Evolutionary conservation across 2,113 vertebrate species (phyloP).

Genomic region (Eretmochelys imbricata): DNA sequence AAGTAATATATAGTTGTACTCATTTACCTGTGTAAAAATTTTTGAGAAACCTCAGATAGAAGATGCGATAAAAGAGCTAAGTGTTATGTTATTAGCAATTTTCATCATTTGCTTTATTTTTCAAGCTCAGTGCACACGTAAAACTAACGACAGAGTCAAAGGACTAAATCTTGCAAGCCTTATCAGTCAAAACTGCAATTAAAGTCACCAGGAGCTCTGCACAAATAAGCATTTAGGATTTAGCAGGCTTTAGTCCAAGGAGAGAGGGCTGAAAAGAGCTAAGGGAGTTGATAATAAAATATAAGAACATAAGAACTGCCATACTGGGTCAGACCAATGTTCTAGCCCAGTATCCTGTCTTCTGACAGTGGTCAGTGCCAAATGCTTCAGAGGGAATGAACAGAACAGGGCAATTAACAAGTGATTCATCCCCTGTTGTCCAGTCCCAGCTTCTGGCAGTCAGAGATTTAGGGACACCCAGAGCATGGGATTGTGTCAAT

Average conservation of each 20-base stretch:
- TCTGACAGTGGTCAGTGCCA: too few species aligned
- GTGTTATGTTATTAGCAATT: not conserved
- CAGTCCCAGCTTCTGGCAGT: too few species aligned
- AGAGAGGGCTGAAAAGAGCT: not conserved
- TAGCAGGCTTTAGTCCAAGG: not conserved
- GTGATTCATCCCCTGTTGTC: too few species aligned
- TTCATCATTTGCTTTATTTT: not conserved
- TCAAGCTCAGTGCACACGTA: slow-evolving; percentile 10
- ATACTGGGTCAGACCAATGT: too few species aligned
- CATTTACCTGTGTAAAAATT: not conserved
- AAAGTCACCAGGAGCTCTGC: slow-evolving; percentile 9
- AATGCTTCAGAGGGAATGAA: too few species aligned
- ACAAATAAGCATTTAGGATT: not conserved
- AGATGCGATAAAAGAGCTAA: not conserved
- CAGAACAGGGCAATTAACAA: too few species aligned
- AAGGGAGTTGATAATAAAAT: not conserved
- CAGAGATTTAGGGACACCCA: too few species aligned
- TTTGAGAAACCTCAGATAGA: not conserved
- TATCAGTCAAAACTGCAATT: not conserved
- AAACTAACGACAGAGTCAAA: slow-evolving; percentile 34
- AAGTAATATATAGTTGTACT: not conserved
- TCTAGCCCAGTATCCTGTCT: too few species aligned
- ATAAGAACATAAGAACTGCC: too few species aligned
- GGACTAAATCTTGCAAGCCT: not conserved
- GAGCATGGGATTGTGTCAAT: too few species aligned